Evolutionary conservation across 2,797 vertebrate genomes (phyloP), one percentile per base, ranked within the genome.

Genomic region (Poecilia wingei): DNA sequence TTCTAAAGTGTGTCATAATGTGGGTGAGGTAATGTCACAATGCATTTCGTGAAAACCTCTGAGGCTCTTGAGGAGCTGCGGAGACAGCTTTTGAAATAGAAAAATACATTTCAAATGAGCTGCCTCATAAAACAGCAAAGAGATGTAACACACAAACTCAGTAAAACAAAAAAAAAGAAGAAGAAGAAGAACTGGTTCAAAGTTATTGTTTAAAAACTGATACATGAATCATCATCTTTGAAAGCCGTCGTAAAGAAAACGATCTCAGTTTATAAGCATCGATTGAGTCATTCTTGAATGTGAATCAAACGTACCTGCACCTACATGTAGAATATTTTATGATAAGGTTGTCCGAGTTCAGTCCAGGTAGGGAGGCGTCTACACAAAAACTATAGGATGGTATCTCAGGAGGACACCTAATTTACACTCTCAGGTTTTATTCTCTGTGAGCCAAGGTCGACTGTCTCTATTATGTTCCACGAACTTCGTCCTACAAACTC

Each of bases 21-120:
- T 18, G 41, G 6, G 5, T 14, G 10, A 72, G 43, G 33, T 12
- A 68, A 61, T 61, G 59, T 33, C 59, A 61, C 59, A 64, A 36
- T 7, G 31, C 8, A 36, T 41, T 16, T 36, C 20, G 3, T 61
- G 10, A 74, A 64, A 73, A 46, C 59, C 22, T 49, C 43, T 31
- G 3, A 49, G 25, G 57, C n/a, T 22, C 45, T 28, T 36, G 16
- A 64, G n/a, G 41, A 6, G 68, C 31, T 46, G 41, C n/a, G 28
- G 57, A 47, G 64, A 79, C 55, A 43, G 14, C 28, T 66, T 66
- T 72, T 72, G 9, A 49, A 41, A n/a, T 57, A 31, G 20, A 72
- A 51, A 28, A 36, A 33, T 61, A 31, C 1, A 66, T 66, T 22
- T 41, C 20, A 39, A 10, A 36, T 66, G 10, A 66, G 8, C 64